Conservation (phyloP, 92 coral and sea anemone genomes). For the Pocillopora meandrina region DNA sequence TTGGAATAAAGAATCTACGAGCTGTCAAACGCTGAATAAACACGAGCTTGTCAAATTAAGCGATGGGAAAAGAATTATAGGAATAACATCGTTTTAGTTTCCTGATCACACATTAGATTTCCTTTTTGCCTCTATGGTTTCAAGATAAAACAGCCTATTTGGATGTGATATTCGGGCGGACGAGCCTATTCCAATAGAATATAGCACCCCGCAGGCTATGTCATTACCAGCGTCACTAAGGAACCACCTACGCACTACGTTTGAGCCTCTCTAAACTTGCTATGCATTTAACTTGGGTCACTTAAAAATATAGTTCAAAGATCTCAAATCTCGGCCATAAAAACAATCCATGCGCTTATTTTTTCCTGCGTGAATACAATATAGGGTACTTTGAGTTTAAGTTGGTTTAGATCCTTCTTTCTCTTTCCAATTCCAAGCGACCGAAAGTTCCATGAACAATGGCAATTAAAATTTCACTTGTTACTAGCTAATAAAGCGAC, state of each 20-base stretch:
- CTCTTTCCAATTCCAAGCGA: constrained; percentile 18
- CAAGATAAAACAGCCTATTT: neutral
- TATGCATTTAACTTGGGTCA: constrained; percentile 10
- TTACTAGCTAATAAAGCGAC: constrained; percentile 14
- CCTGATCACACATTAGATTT: constrained; percentile 3
- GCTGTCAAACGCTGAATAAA: constrained; percentile 52
- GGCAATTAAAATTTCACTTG: constrained; percentile 46
- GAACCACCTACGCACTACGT: constrained; percentile 22
- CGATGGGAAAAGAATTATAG: neutral
- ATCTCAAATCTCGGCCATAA: neutral
- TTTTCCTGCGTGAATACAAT: constrained; percentile 7
- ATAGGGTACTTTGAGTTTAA: constrained; percentile 5
- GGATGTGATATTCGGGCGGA: constrained; percentile 10
- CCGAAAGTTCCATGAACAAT: constrained; percentile 27
- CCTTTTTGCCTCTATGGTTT: too few species aligned
- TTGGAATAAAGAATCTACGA: constrained; percentile 44
- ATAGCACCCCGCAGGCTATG: constrained; percentile 42
- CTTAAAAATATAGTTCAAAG: constrained; percentile 31
- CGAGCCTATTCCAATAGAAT: constrained; percentile 25
- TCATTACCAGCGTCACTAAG: constrained; percentile 33
- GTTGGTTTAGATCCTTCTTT: neutral
- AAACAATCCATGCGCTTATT: constrained; percentile 11
- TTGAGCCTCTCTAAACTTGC: neutral
- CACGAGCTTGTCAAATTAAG: constrained; percentile 40
- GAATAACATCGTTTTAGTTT: neutral